Conservation (phyloP, 1,140 invertebrate genomes). For the Neodiprion fabricii region DNA sequence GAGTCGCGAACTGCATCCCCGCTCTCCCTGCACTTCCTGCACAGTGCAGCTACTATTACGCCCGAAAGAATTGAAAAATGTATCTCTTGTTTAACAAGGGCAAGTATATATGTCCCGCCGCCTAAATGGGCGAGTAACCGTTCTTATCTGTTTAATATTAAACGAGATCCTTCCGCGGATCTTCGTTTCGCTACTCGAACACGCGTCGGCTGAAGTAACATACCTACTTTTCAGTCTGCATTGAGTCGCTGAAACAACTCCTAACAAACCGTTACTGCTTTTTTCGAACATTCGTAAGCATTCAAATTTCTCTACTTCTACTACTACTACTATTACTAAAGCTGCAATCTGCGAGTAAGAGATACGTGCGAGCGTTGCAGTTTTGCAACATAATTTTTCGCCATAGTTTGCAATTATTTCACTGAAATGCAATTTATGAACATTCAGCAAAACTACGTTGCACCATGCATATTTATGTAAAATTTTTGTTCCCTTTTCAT, state of each 20-base stretch:
- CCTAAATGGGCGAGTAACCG: constrained; percentile 36
- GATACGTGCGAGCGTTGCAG: too few relatives aligned
- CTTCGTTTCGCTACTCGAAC: constrained; percentile 43
- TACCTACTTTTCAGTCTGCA: not conserved
- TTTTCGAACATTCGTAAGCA: not conserved
- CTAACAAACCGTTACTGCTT: not conserved
- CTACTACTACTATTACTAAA: too few relatives aligned
- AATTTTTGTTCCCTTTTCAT: too few relatives aligned
- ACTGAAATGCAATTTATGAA: too few relatives aligned
- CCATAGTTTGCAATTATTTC: too few relatives aligned
- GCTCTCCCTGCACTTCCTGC: constrained; percentile 53
- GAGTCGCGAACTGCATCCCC: constrained; percentile 56
- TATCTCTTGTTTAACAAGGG: constrained; percentile 44
- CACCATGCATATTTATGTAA: too few relatives aligned
- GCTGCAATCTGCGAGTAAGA: too few relatives aligned
- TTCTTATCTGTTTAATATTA: constrained; percentile 43
- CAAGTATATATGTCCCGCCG: constrained; percentile 36
- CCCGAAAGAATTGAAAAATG: constrained; percentile 53
- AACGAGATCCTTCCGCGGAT: constrained; percentile 38
- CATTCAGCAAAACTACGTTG: too few relatives aligned
- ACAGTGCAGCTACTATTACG: constrained; percentile 34
- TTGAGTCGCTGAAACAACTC: too few relatives aligned
- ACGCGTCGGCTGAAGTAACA: constrained; percentile 30
- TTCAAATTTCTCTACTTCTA: too few relatives aligned
- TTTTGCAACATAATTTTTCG: too few relatives aligned